Base-by-base conservation (phyloP, 2,113 vertebrate genomes). In the Perca flavescens region DNA sequence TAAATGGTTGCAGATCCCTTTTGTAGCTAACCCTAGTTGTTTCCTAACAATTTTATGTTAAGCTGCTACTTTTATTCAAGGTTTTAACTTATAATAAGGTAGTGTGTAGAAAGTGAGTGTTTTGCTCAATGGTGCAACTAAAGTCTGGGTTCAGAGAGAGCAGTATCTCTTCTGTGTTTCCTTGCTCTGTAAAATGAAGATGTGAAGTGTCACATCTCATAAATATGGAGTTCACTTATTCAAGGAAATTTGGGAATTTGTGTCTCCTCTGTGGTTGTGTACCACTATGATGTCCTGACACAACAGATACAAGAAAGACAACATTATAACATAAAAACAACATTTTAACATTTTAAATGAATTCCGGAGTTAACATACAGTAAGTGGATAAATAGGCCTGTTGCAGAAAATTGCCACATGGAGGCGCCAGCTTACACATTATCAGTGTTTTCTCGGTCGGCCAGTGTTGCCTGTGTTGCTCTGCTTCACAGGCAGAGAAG, bases 341-440 rank as follows among this genome's bases (percentile, higher is more conserved):
- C 36, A 56, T 47, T 50, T 46, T 69, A 43, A 62, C 5, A 57
- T 81, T 80, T 16, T 34, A 61, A 57, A 60, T 63, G 1, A 72
- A 36, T 25, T 25, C 1, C 0, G 5, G 6, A 60, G 34, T 36
- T 58, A 21, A 67, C 6, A 19, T 1, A 28, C 28, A 28, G 28
- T 28, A 17, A 52, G 19, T n/a, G 3, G 21, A 34, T 47, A 46
- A 49, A 28, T 47, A 21, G 9, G 93, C 93, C 82, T 95, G 76
- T 96, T 84, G 86, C 94, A 71, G 12, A 34, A 63, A 66, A 58
- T 58, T 68, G 82, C 96, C 97, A 97, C 96, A 95, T 90, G 96
- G 95, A 96, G 96, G 97, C 96, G 92, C 89, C 95, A 94, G 86
- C 79, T 50, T 19, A 91, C 90, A 90, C 79, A 67, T 50, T 65